Evolutionary conservation across 2,888 invertebrate genomes (phyloP).

Genomic region (Yponomeuta evonymella): DNA sequence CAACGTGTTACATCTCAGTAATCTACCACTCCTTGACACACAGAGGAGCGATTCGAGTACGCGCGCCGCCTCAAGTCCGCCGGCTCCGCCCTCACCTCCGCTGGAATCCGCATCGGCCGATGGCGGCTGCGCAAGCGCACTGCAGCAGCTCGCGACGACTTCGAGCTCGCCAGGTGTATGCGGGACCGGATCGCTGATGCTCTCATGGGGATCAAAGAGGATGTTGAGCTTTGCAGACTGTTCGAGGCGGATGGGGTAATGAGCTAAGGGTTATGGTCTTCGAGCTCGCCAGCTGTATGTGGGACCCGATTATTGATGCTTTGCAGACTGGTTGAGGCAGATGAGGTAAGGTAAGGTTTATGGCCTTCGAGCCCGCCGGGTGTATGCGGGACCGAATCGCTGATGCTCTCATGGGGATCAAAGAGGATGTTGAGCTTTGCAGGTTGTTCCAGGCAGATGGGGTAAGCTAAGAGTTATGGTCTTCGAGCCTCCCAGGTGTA

Average conservation of each 20-base stretch:
- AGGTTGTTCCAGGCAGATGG: slow-evolving; percentile 86
- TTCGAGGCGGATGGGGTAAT: slow-evolving; percentile 80
- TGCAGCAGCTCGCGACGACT: slow-evolving; percentile 94
- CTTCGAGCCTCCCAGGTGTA: slow-evolving; percentile 91
- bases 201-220: slow-evolving; percentile 83
- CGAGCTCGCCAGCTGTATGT: slow-evolving; percentile 91
- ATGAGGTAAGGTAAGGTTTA: no score
- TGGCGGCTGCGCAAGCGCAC: slow-evolving; percentile 94
- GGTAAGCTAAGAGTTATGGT: slow-evolving; percentile 57
- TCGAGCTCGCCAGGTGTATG: slow-evolving; percentile 91
- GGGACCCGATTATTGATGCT: slow-evolving; percentile 92
- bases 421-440: slow-evolving; percentile 83
- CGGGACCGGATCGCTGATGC: slow-evolving; percentile 93
- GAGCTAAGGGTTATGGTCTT: slow-evolving; percentile 57
- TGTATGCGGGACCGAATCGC: no score
- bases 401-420: slow-evolving; percentile 67
- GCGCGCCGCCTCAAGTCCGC: slow-evolving; percentile 93
- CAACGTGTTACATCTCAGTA: no score
- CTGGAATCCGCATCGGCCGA: slow-evolving; percentile 92
- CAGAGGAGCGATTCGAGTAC: slow-evolving; percentile 95
- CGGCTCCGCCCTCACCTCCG: slow-evolving; percentile 87
- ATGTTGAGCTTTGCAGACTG: slow-evolving; percentile 84
- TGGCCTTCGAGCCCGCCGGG: no score
- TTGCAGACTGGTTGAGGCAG: slow-evolving; percentile 39
- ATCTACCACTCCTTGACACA: neutral